Conservation (phyloP, 1,140 invertebrate species). For the Anoplophora glabripennis region DNA sequence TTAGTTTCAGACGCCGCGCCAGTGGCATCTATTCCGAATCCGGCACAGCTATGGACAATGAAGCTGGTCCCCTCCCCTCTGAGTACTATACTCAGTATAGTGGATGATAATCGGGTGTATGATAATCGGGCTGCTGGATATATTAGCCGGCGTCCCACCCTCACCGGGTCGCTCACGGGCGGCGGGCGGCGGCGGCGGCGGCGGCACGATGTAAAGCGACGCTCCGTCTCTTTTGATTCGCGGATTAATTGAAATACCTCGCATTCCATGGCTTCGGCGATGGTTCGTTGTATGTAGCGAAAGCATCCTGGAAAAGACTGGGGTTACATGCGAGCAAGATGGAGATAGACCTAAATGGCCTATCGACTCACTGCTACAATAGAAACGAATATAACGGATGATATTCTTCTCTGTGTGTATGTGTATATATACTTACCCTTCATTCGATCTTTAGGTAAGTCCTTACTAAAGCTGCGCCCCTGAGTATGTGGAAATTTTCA, state of each 20-base stretch:
- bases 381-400: background rate
- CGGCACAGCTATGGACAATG: too few relatives aligned
- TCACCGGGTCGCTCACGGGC: conserved; percentile 3
- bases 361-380: conserved; percentile 4
- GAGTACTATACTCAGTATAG: too few relatives aligned
- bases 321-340: background rate
- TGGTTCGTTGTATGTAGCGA: conserved; percentile 2
- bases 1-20: too few relatives aligned
- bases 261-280: conserved; percentile 41
- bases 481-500: too few relatives aligned
- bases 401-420: too few relatives aligned
- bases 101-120: background rate
- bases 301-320: background rate
- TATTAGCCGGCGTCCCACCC: conserved; percentile 5
- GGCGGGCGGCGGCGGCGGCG: conserved; percentile 4
- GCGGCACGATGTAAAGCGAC: conserved; percentile 43
- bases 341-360: background rate
- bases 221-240: conserved; percentile 48
- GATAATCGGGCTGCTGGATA: conserved; percentile 3
- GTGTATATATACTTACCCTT: too few relatives aligned
- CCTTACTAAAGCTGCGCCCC: too few relatives aligned
- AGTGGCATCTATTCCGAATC: too few relatives aligned
- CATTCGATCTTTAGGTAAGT: too few relatives aligned
- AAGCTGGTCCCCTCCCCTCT: too few relatives aligned
- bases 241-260: conserved; percentile 50